These are phyloP conservation scores for Tethea ocularis DNA, from an alignment of 2,888 invertebrate species.

Conservation along the genomic window DNA sequence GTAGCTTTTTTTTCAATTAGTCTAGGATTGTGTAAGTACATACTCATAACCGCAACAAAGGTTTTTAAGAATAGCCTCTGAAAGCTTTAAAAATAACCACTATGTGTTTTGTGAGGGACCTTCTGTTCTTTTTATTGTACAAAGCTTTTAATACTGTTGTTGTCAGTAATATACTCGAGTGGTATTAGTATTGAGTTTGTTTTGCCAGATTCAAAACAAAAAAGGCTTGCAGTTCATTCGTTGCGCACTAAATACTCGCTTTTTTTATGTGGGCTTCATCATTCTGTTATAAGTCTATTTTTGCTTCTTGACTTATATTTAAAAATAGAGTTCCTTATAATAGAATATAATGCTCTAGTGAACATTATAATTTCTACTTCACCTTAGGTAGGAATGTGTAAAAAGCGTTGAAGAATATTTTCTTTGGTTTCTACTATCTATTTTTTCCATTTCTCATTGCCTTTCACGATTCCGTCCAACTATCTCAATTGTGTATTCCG, in stretches of 20 bases:
- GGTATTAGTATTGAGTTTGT: neutral
- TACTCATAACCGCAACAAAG: neutral
- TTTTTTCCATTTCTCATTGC: too few relatives aligned
- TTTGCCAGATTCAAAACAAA: conserved; percentile 1
- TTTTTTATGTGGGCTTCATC: neutral
- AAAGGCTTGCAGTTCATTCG: conserved; percentile 1
- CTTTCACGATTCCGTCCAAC: too few relatives aligned
- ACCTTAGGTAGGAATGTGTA: too few relatives aligned
- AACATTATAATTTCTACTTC: too few relatives aligned
- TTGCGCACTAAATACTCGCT: neutral
- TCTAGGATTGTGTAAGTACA: neutral
- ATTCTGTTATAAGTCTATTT: neutral
- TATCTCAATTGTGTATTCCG: too few relatives aligned
- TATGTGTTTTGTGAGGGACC: neutral
- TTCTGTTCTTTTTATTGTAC: neutral
- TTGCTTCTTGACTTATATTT: neutral
- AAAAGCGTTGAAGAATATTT: too few relatives aligned
- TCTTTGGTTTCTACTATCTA: too few relatives aligned
- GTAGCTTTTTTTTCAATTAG: too few relatives aligned
- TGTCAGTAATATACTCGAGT: conserved; percentile 5
- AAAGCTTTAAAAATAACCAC: neutral
- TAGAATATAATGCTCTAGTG: too few relatives aligned
- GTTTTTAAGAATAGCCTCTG: neutral
- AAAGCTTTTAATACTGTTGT: conserved; percentile 9
- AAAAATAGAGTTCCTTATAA: neutral